phyloP scores from a whole-genome alignment of 2,888 invertebrate species.

The Noctua comes region DNA sequence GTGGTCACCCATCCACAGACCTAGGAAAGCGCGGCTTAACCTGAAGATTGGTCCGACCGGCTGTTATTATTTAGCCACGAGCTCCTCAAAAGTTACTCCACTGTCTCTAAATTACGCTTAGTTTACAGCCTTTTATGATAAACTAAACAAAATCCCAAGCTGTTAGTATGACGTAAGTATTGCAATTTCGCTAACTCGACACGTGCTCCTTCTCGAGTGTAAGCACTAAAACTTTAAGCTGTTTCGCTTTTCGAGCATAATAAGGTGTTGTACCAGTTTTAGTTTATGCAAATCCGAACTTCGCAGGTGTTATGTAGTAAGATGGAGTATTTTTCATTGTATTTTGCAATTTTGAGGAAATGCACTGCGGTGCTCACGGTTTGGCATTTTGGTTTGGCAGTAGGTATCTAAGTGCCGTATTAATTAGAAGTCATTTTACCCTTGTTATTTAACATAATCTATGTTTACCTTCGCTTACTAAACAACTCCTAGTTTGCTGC shows the following conservation, averaged over 20 bases:
- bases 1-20: too few species aligned
- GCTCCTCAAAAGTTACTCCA: background rate
- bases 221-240: constrained; percentile 54
- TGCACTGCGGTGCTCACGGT: background rate
- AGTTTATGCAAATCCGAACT: constrained; percentile 54
- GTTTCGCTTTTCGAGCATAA: constrained; percentile 43
- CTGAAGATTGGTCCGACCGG: too few species aligned
- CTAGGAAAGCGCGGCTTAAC: too few species aligned
- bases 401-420: background rate
- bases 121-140: constrained; percentile 4
- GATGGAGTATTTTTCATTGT: constrained; percentile 14
- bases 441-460: background rate
- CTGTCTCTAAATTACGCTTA: constrained; percentile 11
- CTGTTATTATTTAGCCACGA: too few species aligned
- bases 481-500: background rate
- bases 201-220: constrained; percentile 32
- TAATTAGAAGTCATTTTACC: background rate
- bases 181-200: constrained; percentile 52
- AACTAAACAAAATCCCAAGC: constrained; percentile 19
- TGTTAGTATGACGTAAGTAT: constrained; percentile 26
- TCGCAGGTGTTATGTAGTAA: constrained; percentile 16
- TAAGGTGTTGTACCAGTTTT: constrained; percentile 43
- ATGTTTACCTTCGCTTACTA: background rate
- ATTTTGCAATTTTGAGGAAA: constrained; percentile 20
- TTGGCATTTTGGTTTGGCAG: background rate